Base-by-base conservation (phyloP, 2,888 invertebrate species). In the Scaptomyza reducta region DNA sequence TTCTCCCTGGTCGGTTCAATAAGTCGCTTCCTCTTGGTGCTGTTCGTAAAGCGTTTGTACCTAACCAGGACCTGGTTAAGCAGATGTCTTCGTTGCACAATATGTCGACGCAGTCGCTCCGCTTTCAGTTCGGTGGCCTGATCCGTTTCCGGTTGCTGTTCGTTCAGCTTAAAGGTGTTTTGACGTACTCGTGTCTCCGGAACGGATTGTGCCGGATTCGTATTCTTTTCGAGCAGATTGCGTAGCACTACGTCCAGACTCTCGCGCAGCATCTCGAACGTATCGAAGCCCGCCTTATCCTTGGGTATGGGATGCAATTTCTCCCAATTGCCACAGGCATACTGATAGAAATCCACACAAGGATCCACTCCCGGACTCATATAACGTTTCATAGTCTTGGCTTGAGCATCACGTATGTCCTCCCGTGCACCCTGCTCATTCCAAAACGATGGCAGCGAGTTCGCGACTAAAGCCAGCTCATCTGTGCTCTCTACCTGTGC, bases 251-350 rank as follows among this genome's bases (percentile, higher is more conserved):
- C 89, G 88, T 96, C 96, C 47, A 96, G 92, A 79, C 96, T 96
- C 92, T 97, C 96, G 78, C 97, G 93, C 6, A 98, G 92, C 93
- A 96, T 96, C 92, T 97, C 97, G 90, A 98, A 98, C 0, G 97
- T 97, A 81, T 97, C 97, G 91, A 96, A 97, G 87, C 96, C 95
- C 6, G 96, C 95, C 91, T 97, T 96, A 86, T 97, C 97, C 53
- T 96, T 95, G 2, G 98, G 98, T 85, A 98, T 96, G 0, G 96
- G 96, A 91, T 97, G 96, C 42, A 95, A 93, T 53, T 94, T 94
- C 33, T 95, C 94, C 97, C 97, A 97, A 83, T 96, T 96, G 1
- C 97, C 97, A 89, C 95, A 97, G 0, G 97, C 95, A 83, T 95
- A 97, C 83, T 96, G 95, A 89, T 96, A 97, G 89, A 97, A 97